Percentiles rank a stretch among this genome's conserved stretches.
These are phyloP conservation scores for Entelurus aequoreus DNA, from an alignment of 2,113 vertebrate genomes.

Conservation along the genomic window DNA sequence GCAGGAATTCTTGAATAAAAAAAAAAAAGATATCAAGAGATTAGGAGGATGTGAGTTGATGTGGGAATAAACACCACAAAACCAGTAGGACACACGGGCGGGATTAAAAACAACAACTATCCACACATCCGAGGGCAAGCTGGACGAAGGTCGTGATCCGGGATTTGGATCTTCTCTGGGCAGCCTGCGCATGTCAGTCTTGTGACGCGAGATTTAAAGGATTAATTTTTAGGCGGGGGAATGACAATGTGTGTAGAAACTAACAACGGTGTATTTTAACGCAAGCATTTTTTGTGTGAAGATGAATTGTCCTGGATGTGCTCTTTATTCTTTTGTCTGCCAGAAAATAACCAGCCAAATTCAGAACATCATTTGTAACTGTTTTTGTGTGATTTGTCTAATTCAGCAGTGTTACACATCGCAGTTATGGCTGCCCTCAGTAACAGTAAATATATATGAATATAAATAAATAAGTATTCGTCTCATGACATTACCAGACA, in stretches of 20 bases:
- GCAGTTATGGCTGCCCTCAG: too few relatives aligned
- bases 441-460: too few relatives aligned
- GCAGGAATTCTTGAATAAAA: not conserved
- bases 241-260: conserved; percentile 3
- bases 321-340: conserved; percentile 3
- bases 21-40: conserved; percentile 2
- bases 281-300: not conserved
- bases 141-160: conserved; percentile 48
- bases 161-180: conserved; percentile 48
- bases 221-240: conserved; percentile 19
- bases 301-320: not conserved
- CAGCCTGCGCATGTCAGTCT: conserved; percentile 22
- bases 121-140: conserved; percentile 21
- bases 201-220: conserved; percentile 38
- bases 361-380: not conserved
- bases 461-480: too few relatives aligned
- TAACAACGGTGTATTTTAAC: not conserved
- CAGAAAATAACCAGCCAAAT: conserved; percentile 1
- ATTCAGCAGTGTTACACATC: too few relatives aligned
- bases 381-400: conserved; percentile 1
- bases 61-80: conserved; percentile 15
- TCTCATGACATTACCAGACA: too few relatives aligned
- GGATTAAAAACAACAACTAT: conserved; percentile 9
- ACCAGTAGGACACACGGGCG: conserved; percentile 15
- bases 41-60: conserved; percentile 6